These are phyloP conservation scores for Ianthella basta DNA, from an alignment of 37 sponge, comb jelly and placozoan species.

Conservation along the genomic window DNA sequence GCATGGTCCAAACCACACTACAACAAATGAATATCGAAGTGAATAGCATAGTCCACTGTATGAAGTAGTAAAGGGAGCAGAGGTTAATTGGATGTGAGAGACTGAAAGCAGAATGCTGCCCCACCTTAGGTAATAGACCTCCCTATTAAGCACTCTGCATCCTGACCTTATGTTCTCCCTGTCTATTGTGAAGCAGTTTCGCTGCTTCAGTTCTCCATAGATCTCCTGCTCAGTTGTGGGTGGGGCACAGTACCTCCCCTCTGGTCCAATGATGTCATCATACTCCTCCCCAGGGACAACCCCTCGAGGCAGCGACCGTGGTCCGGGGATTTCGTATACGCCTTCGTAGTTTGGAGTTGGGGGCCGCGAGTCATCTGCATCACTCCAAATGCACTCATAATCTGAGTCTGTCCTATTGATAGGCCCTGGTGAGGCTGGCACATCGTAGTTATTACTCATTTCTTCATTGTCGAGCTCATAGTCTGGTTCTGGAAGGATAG, in stretches of 20 bases:
- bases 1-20: no score
- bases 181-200: slow-evolving; percentile 6
- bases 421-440: neutral
- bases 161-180: slow-evolving; percentile 14
- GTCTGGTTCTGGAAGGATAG: neutral
- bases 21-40: no score
- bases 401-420: neutral
- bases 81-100: no score
- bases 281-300: neutral
- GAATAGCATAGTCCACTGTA: no score
- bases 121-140: no score
- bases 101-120: no score
- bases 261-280: slow-evolving; percentile 31
- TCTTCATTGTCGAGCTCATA: neutral
- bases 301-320: slow-evolving; percentile 25
- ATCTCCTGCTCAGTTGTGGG: slow-evolving; percentile 23
- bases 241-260: slow-evolving; percentile 14
- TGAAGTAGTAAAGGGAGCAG: no score
- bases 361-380: neutral
- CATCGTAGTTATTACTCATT: neutral
- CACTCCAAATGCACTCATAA: slow-evolving; percentile 28
- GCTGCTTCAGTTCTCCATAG: slow-evolving; percentile 17
- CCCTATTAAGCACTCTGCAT: neutral
- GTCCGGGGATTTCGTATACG: neutral
- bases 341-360: neutral